Evolutionary conservation across 2,113 vertebrate species (phyloP).

Genomic region (Neolamprologus tretocephalus): DNA sequence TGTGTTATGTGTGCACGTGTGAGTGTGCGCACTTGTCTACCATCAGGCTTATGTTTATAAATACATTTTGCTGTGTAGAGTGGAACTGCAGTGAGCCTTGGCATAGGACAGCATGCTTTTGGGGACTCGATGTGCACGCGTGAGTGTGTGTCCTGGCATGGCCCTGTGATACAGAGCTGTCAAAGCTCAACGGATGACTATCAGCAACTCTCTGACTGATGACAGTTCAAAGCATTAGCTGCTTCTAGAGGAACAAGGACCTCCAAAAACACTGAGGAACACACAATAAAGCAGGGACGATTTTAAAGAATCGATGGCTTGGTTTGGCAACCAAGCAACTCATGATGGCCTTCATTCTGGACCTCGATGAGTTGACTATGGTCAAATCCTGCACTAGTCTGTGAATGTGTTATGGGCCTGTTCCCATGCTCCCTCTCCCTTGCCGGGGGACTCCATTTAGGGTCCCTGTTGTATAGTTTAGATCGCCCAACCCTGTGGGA

Average conservation of each 20-base stretch:
- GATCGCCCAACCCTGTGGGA: constrained; percentile 13
- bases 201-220: background rate
- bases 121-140: constrained; percentile 28
- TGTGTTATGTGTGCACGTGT: background rate
- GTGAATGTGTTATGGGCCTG: constrained; percentile 3
- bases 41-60: constrained; percentile 68
- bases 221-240: background rate
- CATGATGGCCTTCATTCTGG: background rate
- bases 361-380: background rate
- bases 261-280: background rate
- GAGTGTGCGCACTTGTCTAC: constrained; percentile 3
- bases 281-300: background rate
- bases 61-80: constrained; percentile 75
- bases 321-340: background rate
- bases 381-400: background rate
- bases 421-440: constrained; percentile 49
- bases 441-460: background rate
- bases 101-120: constrained; percentile 40
- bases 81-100: constrained; percentile 61
- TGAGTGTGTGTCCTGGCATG: constrained; percentile 19
- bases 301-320: background rate
- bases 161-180: background rate
- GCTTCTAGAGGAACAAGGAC: background rate
- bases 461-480: constrained; percentile 17
- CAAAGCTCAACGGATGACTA: background rate